These are phyloP conservation scores for Regulus satrapa DNA, from an alignment of 2,113 vertebrate species.

Conservation along the genomic window DNA sequence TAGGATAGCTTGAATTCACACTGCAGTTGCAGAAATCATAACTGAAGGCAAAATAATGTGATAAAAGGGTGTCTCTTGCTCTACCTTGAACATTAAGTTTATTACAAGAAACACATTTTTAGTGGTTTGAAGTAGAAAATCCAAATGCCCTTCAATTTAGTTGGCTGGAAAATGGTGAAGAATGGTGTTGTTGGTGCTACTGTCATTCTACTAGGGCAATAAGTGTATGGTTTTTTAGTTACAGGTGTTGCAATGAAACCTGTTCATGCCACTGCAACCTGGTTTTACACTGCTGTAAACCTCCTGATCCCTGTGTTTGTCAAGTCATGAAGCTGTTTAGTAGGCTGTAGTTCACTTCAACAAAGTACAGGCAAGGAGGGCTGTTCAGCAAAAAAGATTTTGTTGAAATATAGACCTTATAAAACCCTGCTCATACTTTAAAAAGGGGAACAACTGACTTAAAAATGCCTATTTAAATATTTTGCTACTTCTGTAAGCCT, in stretches of 20 bases:
- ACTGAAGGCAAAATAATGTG: neutral
- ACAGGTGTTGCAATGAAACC: neutral
- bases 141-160: neutral
- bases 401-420: neutral
- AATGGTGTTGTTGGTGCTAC: neutral
- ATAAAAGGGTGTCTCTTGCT: neutral
- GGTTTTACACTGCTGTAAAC: neutral
- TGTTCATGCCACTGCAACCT: neutral
- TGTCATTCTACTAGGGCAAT: rapidly evolving
- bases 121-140: neutral
- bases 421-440: neutral
- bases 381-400: neutral
- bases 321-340: neutral
- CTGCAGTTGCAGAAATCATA: neutral
- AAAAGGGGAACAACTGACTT: neutral
- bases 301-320: neutral
- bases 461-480: neutral
- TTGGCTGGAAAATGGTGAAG: neutral
- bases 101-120: neutral
- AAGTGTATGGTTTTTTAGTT: neutral
- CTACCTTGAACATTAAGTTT: neutral
- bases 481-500: neutral
- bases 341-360: neutral
- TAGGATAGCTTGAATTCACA: neutral
- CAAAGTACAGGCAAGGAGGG: neutral